Conservation (phyloP, 1,140 invertebrate species). For the Drosophila carrolli region DNA sequence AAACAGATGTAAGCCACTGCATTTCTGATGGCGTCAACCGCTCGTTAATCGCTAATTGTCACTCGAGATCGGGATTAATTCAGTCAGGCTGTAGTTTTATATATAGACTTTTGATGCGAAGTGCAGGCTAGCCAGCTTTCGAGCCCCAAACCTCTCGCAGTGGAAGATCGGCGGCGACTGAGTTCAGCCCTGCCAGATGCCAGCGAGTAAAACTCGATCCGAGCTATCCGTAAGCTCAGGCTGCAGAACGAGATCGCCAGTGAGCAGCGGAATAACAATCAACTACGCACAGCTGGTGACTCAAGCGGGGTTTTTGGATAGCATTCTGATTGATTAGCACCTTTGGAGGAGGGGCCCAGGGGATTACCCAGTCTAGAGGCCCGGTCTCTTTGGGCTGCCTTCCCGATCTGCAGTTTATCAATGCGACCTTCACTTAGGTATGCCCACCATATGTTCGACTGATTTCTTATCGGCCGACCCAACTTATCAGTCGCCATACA, state of each 20-base stretch:
- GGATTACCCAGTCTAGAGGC: constrained; percentile 7
- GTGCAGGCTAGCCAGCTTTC: constrained; percentile 6
- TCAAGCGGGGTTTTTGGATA: constrained; percentile 61
- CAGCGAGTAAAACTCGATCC: constrained; percentile 50
- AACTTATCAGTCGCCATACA: constrained; percentile 39
- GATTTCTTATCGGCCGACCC: constrained; percentile 33
- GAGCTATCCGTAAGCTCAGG: constrained; percentile 4
- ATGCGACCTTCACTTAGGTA: background rate
- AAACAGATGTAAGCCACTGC: constrained; percentile 42
- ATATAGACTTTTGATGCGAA: background rate
- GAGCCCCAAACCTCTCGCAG: constrained; percentile 54
- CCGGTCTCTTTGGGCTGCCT: background rate
- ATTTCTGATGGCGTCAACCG: constrained; percentile 45
- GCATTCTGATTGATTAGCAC: constrained; percentile 43
- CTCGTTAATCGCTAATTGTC: constrained; percentile 3
- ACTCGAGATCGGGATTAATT: constrained; percentile 16
- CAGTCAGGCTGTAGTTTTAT: background rate
- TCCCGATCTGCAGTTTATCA: constrained; percentile 21
- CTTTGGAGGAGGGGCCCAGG: constrained; percentile 1
- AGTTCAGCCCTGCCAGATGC: constrained; percentile 8
- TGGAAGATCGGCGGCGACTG: constrained; percentile 69
- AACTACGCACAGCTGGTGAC: constrained; percentile 55
- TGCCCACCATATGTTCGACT: constrained; percentile 7
- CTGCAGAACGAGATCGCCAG: constrained; percentile 27
- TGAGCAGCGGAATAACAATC: constrained; percentile 31